phyloP scores from a whole-genome alignment of 1,140 invertebrate species.

The Berghia stephanieae region DNA sequence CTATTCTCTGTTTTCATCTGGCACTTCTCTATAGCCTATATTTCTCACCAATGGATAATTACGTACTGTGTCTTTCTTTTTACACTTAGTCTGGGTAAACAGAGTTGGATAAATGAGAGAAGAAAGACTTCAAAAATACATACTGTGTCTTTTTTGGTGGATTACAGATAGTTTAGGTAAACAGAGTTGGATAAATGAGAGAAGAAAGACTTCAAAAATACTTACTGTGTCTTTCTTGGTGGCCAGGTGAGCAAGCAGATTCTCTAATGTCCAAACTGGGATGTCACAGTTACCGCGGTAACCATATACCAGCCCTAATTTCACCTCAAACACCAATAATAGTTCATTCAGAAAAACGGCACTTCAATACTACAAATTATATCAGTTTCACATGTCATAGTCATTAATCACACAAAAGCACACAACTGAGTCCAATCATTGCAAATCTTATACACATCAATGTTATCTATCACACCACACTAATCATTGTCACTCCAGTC shows the following conservation, averaged over 20 bases:
- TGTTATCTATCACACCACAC: no score
- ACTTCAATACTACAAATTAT: neutral
- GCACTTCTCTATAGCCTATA: no score
- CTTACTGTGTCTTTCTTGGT: conserved; percentile 48
- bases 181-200: neutral
- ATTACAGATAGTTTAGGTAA: neutral
- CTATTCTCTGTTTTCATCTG: no score
- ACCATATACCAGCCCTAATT: conserved; percentile 52
- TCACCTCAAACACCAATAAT: neutral
- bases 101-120: neutral
- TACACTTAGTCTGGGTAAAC: neutral
- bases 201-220: neutral
- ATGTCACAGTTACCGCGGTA: conserved; percentile 54
- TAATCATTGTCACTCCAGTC: no score
- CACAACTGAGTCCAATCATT: neutral
- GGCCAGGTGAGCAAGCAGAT: conserved; percentile 48
- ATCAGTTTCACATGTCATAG: neutral
- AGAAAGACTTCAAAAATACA: neutral
- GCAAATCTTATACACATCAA: no score
- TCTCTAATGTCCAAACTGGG: conserved; percentile 46
- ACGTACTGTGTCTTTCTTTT: no score
- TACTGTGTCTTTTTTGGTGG: no score
- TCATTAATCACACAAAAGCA: neutral
- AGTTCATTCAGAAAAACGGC: no score
- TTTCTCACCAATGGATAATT: no score